Conservation (phyloP, 1,140 invertebrate species). For the Pachypsylla venusta region DNA sequence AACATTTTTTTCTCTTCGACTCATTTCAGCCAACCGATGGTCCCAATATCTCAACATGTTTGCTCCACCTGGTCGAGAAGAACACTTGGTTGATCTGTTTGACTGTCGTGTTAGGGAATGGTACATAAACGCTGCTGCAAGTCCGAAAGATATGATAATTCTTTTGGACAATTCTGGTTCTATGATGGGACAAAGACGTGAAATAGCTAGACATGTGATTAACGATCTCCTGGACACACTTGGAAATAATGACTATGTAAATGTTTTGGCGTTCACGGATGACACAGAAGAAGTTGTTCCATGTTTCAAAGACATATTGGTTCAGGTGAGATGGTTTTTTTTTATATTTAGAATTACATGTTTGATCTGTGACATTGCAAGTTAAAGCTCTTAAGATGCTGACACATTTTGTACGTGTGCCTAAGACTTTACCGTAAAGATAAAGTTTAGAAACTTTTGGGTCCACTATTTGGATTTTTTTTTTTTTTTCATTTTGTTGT, state of each 20-base stretch:
- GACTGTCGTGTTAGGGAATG: slow-evolving; percentile 76
- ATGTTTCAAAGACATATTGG: slow-evolving; percentile 76
- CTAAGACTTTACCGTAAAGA: no score
- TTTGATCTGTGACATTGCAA: no score
- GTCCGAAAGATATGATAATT: slow-evolving; percentile 88
- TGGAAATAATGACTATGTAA: slow-evolving; percentile 96
- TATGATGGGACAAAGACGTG: slow-evolving; percentile 84
- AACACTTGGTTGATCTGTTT: slow-evolving; percentile 62
- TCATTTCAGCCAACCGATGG: not conserved
- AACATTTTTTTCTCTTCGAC: no score
- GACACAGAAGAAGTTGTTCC: slow-evolving; percentile 57
- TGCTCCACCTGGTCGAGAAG: slow-evolving; percentile 16
- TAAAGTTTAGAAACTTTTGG: no score
- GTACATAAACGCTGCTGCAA: slow-evolving; percentile 94
- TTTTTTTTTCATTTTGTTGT: no score
- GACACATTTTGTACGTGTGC: no score
- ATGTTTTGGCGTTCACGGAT: slow-evolving; percentile 77
- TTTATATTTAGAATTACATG: no score
- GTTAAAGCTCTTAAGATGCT: no score
- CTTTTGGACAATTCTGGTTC: slow-evolving; percentile 90
- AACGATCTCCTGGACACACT: slow-evolving; percentile 92
- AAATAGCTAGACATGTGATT: slow-evolving; percentile 88
- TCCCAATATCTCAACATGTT: not conserved
- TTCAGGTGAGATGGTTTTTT: slow-evolving; percentile 48
- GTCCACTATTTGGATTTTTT: no score